Evolutionary conservation across 2,113 vertebrate species (phyloP), one percentile per base, ranked within the genome.

Genomic region (Indri indri): DNA sequence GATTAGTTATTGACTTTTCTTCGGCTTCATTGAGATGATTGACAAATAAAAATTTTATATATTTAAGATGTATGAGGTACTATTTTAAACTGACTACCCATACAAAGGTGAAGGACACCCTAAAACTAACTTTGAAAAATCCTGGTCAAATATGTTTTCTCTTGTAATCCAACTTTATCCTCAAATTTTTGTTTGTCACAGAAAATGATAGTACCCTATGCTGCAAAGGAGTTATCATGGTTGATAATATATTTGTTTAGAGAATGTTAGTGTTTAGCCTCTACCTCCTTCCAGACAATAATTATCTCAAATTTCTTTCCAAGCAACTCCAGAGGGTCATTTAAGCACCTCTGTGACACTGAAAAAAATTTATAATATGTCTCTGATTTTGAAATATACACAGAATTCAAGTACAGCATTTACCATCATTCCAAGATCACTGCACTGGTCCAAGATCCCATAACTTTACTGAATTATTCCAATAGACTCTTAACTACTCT

Each of bases 61-160:
- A 34, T n/a, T 47, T 61, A 45, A 59, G 57, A 7, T 22, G 37
- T 57, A 59, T 1, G 20, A 59, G 40, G 7, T 14, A 10, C 14
- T 76, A 18, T 61, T 63, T 89, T 47, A 47, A 90, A 74, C 22
- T 59, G 34, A 80, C 23, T 73, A 34, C 11, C 18, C 22, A 18
- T 45, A 34, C 2, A 37, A 84, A 25, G 34, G 3, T 68, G 34
- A 91, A 89, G 13, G 34, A 17, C 13, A 4, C 45, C 25, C 22
- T 88, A 86, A 74, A 95, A 47, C 18, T 84, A 91, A 94, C 13
- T n/a, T 89, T 76, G 45, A 61, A 63, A 83, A 74, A 34, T 73
- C 20, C 5, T 70, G 20, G 23, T 88, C 45, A 87, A 42, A 74
- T 85, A 81, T 32, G 0, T 61, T 66, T 11, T 79, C 79, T 91